phyloP scores from a whole-genome alignment of 2,113 vertebrate species.

The Pedionomus torquatus region DNA sequence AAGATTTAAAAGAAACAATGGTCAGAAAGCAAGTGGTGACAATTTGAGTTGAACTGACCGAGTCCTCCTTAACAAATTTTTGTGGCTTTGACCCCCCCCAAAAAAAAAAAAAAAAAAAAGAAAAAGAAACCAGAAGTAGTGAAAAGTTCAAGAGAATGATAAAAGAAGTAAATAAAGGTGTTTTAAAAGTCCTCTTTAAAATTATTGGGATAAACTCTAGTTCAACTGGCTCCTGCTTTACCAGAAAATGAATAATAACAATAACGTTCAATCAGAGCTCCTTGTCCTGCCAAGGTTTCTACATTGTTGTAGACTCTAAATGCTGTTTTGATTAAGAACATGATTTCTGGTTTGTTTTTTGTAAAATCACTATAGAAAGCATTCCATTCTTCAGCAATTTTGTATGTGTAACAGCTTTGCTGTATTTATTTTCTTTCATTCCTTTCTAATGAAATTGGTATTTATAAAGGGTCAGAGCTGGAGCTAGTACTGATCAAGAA shows the following conservation, averaged over 20 bases:
- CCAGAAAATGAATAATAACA: background rate
- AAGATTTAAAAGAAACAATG: background rate
- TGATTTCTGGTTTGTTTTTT: background rate
- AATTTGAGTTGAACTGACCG: background rate
- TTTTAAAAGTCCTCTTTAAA: background rate
- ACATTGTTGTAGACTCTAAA: background rate
- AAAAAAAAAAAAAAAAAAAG: background rate
- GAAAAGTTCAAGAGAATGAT: background rate
- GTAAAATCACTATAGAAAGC: background rate
- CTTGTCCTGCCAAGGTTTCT: background rate
- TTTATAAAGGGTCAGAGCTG: background rate
- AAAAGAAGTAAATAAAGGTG: background rate
- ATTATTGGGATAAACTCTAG: background rate
- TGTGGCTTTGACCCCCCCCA: background rate
- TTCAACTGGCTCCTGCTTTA: background rate
- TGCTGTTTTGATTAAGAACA: background rate
- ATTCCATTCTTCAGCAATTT: background rate
- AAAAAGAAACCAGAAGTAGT: background rate
- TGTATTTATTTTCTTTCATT: background rate
- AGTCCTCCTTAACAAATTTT: background rate
- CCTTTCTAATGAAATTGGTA: background rate
- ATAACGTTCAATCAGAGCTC: background rate
- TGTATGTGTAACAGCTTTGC: background rate
- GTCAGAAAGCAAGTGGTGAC: background rate
- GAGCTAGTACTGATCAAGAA: background rate